phyloP scores from a whole-genome alignment of 2,797 vertebrate genomes.

The Hydrolagus colliei region DNA sequence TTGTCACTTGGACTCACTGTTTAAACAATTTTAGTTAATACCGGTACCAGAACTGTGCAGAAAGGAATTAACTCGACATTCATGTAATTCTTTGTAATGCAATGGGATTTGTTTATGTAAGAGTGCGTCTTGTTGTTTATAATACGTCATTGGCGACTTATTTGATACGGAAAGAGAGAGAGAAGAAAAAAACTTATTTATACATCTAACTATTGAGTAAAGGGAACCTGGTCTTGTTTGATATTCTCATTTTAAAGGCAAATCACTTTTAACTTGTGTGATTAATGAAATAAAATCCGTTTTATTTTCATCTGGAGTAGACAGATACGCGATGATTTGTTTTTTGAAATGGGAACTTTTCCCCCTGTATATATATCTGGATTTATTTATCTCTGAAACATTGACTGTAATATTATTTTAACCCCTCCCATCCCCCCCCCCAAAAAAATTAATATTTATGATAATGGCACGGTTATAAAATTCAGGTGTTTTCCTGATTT shows the following conservation, averaged over 20 bases:
- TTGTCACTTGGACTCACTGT: neutral
- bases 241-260: neutral
- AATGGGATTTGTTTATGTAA: too few species aligned
- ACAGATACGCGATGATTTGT: neutral
- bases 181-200: neutral
- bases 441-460: too few species aligned
- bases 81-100: neutral
- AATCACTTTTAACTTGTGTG: neutral
- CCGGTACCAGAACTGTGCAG: neutral
- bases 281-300: neutral
- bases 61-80: neutral
- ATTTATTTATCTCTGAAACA: neutral
- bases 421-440: too few species aligned
- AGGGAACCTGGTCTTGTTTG: neutral
- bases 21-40: neutral
- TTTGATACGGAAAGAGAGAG: neutral
- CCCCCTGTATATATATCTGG: neutral
- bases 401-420: too few species aligned
- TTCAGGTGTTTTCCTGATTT: neutral
- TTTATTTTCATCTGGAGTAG: conserved; percentile 4
- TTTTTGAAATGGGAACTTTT: neutral
- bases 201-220: neutral
- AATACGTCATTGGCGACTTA: neutral
- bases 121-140: neutral
- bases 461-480: too few species aligned